Evolutionary conservation across 1,140 invertebrate genomes (phyloP).

Genomic region (Acromyrmex echinatior): DNA sequence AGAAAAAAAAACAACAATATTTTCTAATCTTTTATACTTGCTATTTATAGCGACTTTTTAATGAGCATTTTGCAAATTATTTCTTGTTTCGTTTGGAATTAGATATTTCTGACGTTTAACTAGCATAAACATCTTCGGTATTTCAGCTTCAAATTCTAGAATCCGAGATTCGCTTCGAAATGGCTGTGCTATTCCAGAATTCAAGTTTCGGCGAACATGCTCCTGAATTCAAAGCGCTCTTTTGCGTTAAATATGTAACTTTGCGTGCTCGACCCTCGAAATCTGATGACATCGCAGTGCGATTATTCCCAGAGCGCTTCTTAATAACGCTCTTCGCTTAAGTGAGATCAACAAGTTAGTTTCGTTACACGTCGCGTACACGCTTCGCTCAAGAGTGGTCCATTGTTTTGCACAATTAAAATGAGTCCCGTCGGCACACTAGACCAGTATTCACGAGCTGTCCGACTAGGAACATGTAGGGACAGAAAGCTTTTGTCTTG

Average conservation of each 20-base stretch:
- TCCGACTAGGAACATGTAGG: background rate
- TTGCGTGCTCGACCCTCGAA: background rate
- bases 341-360: constrained; percentile 60
- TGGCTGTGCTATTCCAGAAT: background rate
- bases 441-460: constrained; percentile 14
- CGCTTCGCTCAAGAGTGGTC: constrained; percentile 16
- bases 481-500: constrained; percentile 30
- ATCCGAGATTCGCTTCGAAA: constrained; percentile 28
- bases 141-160: background rate
- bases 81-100: background rate
- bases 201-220: constrained; percentile 5
- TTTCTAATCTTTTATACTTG: background rate
- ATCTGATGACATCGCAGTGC: background rate
- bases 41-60: background rate
- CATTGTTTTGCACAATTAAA: constrained; percentile 54
- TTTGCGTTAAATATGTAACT: background rate
- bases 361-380: constrained; percentile 38
- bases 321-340: constrained; percentile 47
- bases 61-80: background rate
- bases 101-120: constrained; percentile 2
- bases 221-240: background rate
- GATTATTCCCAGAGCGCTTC: constrained; percentile 36
- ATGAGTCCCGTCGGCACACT: background rate
- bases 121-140: constrained; percentile 19
- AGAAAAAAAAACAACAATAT: background rate